These are phyloP conservation scores for Caenorhabditis inopinata DNA, from an alignment of 1,140 invertebrate genomes.

Conservation along the genomic window DNA sequence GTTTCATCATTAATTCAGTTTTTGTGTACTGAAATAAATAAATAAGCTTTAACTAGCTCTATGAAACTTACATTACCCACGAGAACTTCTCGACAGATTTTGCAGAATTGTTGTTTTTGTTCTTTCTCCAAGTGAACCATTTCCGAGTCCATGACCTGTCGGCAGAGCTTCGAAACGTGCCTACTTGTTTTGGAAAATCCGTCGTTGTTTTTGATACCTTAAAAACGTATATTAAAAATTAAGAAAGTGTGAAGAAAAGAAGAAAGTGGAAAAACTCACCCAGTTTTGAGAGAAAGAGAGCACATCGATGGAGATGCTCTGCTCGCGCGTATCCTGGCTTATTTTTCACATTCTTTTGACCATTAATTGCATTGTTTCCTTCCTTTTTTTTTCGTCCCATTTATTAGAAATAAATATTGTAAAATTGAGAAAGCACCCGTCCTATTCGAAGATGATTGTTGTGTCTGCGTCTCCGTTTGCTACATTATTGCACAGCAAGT, in stretches of 20 bases:
- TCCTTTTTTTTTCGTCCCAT: not conserved
- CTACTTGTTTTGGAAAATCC: conserved; percentile 39
- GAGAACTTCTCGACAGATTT: conserved; percentile 44
- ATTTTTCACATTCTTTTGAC: not conserved
- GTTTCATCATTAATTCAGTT: not conserved
- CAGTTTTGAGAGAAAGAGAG: not conserved
- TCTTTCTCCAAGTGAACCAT: conserved; percentile 35
- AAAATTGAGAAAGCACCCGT: conserved; percentile 10
- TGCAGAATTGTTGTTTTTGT: conserved; percentile 35
- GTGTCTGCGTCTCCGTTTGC: not conserved
- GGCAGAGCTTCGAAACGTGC: conserved; percentile 24
- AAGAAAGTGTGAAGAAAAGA: too few species aligned
- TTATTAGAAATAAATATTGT: too few species aligned
- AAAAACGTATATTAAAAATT: not conserved
- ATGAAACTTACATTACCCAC: conserved; percentile 38
- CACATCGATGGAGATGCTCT: conserved; percentile 19
- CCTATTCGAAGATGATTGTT: too few species aligned
- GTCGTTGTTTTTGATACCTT: conserved; percentile 21
- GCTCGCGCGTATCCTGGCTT: not conserved
- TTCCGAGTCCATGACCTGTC: conserved; percentile 38
- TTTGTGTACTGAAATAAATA: conserved; percentile 1
- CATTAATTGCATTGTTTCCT: not conserved
- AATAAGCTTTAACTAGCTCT: not conserved
- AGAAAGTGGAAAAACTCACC: not conserved
- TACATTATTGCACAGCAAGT: too few species aligned